Conservation (phyloP, 2,113 vertebrate genomes). For the zebrafish (Danio rerio) region GRCz12tu NC_133190.1:38384501-38385000, state of each 20-base stretch:
- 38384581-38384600: not conserved
- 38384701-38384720: constrained; percentile 18
- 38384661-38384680: not conserved
- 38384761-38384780: constrained; percentile 36
- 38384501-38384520: no score
- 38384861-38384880: constrained; percentile 41
- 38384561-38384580: not conserved
- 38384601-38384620: not conserved
- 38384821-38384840: not conserved
- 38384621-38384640: constrained; percentile 18
- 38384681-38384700: constrained; percentile 36
- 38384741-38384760: constrained; percentile 28
- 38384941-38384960: constrained; percentile 15
- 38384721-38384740: constrained; percentile 7
- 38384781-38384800: not conserved
- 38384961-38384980: constrained; percentile 28
- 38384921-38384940: constrained; percentile 31
- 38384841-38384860: not conserved
- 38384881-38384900: constrained; percentile 17
- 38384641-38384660: constrained; percentile 23
- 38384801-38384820: constrained; percentile 27
- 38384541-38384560: not conserved
- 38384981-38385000: constrained; percentile 32
- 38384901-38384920: not conserved
- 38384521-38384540: not conserved